These are phyloP conservation scores for Drosophila testacea DNA, from an alignment of 2,888 invertebrate species.

Conservation along the genomic window DNA sequence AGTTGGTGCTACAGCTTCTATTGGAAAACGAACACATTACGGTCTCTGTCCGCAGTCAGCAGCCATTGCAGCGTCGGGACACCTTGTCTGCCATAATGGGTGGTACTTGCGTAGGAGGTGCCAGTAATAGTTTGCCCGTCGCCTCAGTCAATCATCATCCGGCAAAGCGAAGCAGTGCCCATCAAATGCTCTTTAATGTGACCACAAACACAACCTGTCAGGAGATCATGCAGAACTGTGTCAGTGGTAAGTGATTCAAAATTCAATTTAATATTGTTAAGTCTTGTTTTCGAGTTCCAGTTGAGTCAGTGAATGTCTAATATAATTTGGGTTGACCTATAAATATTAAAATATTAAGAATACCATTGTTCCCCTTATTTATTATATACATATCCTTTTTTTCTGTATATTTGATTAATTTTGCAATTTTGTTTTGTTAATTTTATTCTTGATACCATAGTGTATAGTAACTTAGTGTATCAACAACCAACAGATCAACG, in stretches of 20 bases:
- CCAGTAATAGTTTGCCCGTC: slow-evolving; percentile 69
- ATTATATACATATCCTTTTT: slow-evolving; percentile 3
- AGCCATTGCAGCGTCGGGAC: slow-evolving; percentile 82
- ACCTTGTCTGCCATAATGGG: slow-evolving; percentile 66
- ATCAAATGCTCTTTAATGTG: slow-evolving; percentile 90
- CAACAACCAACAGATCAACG: slow-evolving; percentile 78
- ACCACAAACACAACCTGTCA: slow-evolving; percentile 91
- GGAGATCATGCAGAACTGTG: slow-evolving; percentile 89
- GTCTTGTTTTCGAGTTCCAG: too few species aligned
- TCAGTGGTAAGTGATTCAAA: slow-evolving; percentile 82
- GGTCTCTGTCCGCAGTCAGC: slow-evolving; percentile 88
- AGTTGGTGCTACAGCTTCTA: slow-evolving; percentile 93
- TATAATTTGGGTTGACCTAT: too few species aligned
- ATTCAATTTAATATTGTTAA: too few species aligned
- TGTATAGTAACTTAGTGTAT: slow-evolving; percentile 83
- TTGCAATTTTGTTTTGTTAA: slow-evolving; percentile 42
- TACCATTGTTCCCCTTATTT: not conserved
- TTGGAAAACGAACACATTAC: slow-evolving; percentile 94
- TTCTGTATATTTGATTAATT: slow-evolving; percentile 50
- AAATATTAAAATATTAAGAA: not conserved
- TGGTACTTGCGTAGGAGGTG: slow-evolving; percentile 33
- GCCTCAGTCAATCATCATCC: slow-evolving; percentile 87
- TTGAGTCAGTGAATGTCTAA: too few species aligned
- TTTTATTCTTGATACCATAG: slow-evolving; percentile 47
- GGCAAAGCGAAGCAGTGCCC: slow-evolving; percentile 90